Conservation (phyloP, 2,113 vertebrate genomes). For the Lucifuga dentata region DNA sequence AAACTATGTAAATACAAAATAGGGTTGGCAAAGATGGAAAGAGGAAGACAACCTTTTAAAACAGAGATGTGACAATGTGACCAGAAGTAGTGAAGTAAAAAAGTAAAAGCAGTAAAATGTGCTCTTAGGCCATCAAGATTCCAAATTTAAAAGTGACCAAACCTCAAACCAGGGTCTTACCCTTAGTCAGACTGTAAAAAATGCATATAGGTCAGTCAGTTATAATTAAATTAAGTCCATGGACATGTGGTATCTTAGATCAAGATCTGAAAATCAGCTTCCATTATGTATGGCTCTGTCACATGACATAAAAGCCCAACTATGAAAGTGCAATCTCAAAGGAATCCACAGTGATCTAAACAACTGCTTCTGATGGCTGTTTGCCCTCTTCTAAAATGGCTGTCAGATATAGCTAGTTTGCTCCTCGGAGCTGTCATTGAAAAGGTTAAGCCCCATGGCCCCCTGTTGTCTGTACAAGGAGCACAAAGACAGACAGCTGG, state of each 20-base stretch:
- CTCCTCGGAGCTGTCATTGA: slow-evolving; percentile 56
- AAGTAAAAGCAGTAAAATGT: too few relatives aligned
- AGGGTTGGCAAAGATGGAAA: too few relatives aligned
- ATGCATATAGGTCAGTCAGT: slow-evolving; percentile 16
- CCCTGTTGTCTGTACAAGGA: slow-evolving; percentile 58
- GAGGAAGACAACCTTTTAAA: too few relatives aligned
- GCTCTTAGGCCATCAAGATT: background rate
- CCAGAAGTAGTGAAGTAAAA: too few relatives aligned
- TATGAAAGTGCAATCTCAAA: slow-evolving; percentile 20
- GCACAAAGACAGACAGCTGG: slow-evolving; percentile 72
- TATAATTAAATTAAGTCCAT: slow-evolving; percentile 21
- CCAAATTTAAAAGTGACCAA: slow-evolving; percentile 9
- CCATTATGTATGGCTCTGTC: slow-evolving; percentile 14
- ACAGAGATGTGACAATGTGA: background rate
- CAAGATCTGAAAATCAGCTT: slow-evolving; percentile 35
- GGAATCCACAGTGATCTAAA: slow-evolving; percentile 18
- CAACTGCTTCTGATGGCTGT: slow-evolving; percentile 37
- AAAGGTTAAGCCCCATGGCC: slow-evolving; percentile 55
- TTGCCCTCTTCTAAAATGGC: slow-evolving; percentile 63
- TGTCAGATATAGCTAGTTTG: slow-evolving; percentile 58
- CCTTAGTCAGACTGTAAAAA: slow-evolving; percentile 5
- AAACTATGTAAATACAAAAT: slow-evolving; percentile 4
- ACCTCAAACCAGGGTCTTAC: slow-evolving; percentile 22
- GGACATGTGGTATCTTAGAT: slow-evolving; percentile 6
- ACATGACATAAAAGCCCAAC: slow-evolving; percentile 15